Evolutionary conservation across 1,140 invertebrate genomes (phyloP).

Genomic region (Ceratosolen fusciceps): DNA sequence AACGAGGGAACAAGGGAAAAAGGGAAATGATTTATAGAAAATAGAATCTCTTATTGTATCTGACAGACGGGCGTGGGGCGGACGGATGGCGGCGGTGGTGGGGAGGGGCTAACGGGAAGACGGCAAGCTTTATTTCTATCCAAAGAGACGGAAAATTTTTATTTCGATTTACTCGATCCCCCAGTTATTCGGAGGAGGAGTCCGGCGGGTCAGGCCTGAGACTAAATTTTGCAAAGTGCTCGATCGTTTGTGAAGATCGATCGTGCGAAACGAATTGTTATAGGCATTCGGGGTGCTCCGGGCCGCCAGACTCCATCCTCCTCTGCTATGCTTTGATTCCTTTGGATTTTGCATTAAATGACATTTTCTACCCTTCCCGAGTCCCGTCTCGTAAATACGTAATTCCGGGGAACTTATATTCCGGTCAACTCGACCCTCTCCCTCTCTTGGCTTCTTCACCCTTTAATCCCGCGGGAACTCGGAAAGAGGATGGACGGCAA

Average conservation of each 20-base stretch:
- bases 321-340: constrained; percentile 46
- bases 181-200: not conserved
- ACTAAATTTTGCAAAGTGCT: constrained; percentile 14
- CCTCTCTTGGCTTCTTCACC: constrained; percentile 21
- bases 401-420: constrained; percentile 60
- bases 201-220: not conserved
- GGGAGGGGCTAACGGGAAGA: too few species aligned
- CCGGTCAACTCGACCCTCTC: constrained; percentile 11
- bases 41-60: constrained; percentile 13
- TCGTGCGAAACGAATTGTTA: constrained; percentile 50
- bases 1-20: not conserved
- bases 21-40: constrained; percentile 23
- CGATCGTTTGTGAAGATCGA: constrained; percentile 33
- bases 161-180: constrained; percentile 5
- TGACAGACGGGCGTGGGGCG: too few species aligned
- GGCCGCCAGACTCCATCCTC: not conserved
- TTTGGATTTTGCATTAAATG: constrained; percentile 60
- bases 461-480: constrained; percentile 51
- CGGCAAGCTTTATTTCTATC: not conserved
- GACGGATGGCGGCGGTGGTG: too few species aligned
- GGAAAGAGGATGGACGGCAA: too few species aligned
- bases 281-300: not conserved
- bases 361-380: constrained; percentile 58
- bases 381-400: constrained; percentile 65
- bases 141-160: constrained; percentile 16